Base-by-base conservation (phyloP, 2,888 invertebrate genomes). In the Sesia bembeciformis region DNA sequence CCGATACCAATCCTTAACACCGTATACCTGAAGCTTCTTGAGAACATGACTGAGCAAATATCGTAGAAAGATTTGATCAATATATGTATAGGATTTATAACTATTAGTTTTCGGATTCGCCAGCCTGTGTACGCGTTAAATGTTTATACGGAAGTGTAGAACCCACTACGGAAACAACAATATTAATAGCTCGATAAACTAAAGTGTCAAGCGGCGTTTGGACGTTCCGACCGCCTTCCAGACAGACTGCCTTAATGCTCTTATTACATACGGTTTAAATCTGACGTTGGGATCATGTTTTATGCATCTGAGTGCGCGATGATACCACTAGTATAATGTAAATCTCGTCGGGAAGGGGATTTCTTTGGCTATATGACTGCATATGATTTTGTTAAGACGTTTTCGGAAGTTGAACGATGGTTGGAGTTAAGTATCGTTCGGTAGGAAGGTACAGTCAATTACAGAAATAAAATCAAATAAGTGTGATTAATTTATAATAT, bases 201-300 rank as follows among this genome's bases (percentile, higher is more conserved):
- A 46, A 46, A 46, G 46, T 46, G 46, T 46, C 46, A 46, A 46
- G 7, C 23, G n/a, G 46, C 46, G 23, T n/a, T 38, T 38, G 50
- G 39, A 62, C 70, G 67, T 70, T 68, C 70, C 67, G 63, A 61
- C 63, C 72, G 70, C 69, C 68, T 72, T 65, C 67, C 68, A 71
- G 70, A 71, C 70, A 61, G 71, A 68, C 74, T 74, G 68, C 74
- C 72, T 76, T 84, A 83, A 85, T 87, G 82, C 76, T 86, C 83
- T 87, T 88, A 88, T 88, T 87, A 85, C 86, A 76, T 78, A 77
- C 79, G 82, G 85, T 84, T 88, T 87, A 87, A 87, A 87, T 87
- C 88, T 85, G 84, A 86, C 84, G 84, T 71, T 66, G 73, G 78
- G 79, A 82, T 87, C 88, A 88, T 87, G 88, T 87, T 85, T 88